These are phyloP conservation scores for Akabosia matsudoensis DNA, from an alignment of 1,140 invertebrate species.

Conservation along the genomic window DNA sequence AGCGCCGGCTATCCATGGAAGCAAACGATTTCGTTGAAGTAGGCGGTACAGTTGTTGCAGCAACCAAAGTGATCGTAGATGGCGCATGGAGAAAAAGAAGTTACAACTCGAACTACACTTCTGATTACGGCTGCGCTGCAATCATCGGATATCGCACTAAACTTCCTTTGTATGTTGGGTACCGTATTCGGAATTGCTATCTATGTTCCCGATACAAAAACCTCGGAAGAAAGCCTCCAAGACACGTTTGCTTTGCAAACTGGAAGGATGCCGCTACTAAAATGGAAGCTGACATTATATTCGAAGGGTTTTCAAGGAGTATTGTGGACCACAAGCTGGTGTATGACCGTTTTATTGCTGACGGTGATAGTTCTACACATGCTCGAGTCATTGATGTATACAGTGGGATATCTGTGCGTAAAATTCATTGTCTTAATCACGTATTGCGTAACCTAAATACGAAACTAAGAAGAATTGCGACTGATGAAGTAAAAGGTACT, in stretches of 20 bases:
- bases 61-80: constrained; percentile 34
- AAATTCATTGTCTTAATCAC: constrained; percentile 6
- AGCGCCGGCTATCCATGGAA: background rate
- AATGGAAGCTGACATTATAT: constrained; percentile 52
- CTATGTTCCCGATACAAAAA: background rate
- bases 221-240: background rate
- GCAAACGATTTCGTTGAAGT: background rate
- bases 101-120: constrained; percentile 39
- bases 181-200: background rate
- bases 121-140: constrained; percentile 31
- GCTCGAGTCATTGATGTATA: background rate
- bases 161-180: constrained; percentile 25
- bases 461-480: background rate
- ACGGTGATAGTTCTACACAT: constrained; percentile 53
- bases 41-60: background rate
- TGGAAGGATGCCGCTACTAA: constrained; percentile 45
- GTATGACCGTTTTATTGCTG: constrained; percentile 51
- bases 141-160: constrained; percentile 30
- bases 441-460: background rate
- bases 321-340: constrained; percentile 50
- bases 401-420: background rate
- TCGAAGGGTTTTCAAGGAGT: constrained; percentile 52
- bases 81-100: constrained; percentile 38
- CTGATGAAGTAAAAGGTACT: background rate
- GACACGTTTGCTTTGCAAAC: background rate